Evolutionary conservation across 2,113 vertebrate species (phyloP).

Genomic region (Indri indri): DNA sequence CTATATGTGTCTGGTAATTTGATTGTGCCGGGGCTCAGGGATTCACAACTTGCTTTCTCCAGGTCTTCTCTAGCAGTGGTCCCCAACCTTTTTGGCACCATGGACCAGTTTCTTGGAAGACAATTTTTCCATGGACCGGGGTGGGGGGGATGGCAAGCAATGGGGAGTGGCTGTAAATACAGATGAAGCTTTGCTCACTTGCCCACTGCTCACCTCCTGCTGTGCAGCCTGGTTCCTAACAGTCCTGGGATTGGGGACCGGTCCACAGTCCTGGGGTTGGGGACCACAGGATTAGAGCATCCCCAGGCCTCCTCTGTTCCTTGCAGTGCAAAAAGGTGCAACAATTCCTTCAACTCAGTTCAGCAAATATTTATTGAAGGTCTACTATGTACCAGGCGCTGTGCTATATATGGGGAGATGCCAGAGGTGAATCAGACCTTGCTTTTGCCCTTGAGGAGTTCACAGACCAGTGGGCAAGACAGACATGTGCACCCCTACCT

Average conservation of each 20-base stretch:
- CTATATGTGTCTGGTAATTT: conserved; percentile 68
- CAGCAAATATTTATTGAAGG: conserved; percentile 50
- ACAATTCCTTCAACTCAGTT: conserved; percentile 12
- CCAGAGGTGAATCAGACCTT: conserved; percentile 23
- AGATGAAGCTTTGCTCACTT: too few species aligned
- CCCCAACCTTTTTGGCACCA: too few species aligned
- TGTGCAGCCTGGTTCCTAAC: too few species aligned
- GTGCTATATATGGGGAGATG: background rate
- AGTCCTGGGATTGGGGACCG: too few species aligned
- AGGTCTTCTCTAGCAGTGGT: conserved; percentile 14
- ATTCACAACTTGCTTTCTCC: conserved; percentile 57
- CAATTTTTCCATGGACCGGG: too few species aligned
- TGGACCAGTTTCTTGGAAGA: too few species aligned
- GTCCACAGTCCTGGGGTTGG: too few species aligned
- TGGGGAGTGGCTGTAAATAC: too few species aligned
- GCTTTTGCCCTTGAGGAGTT: background rate
- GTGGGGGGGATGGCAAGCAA: too few species aligned
- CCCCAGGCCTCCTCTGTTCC: background rate
- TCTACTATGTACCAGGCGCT: background rate
- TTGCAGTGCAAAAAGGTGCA: conserved; percentile 15
- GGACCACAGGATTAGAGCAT: conserved; percentile 36
- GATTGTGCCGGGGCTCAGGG: conserved; percentile 32
- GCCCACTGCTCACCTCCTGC: too few species aligned
- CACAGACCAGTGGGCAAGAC: background rate
- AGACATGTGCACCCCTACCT: background rate